These are phyloP conservation scores for Peromyscus attwateri DNA, from an alignment of 2,797 vertebrate genomes.

Conservation along the genomic window DNA sequence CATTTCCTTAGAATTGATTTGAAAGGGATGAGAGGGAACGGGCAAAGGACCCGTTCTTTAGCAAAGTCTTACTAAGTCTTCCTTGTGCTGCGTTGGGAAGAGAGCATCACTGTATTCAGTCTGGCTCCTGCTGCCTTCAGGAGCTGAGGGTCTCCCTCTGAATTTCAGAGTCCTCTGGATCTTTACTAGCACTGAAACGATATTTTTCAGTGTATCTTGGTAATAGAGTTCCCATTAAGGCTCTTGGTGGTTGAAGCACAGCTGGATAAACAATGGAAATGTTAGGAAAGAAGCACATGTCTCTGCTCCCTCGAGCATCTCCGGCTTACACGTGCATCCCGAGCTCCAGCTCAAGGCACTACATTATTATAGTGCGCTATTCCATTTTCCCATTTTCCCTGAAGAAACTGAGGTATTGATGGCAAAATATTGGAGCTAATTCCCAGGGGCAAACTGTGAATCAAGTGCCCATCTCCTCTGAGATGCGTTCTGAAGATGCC, in stretches of 20 bases:
- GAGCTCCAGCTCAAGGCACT: constrained; percentile 44
- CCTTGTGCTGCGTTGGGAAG: background rate
- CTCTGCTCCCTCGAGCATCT: constrained; percentile 14
- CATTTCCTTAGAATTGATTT: constrained; percentile 61
- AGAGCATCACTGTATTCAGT: constrained; percentile 4
- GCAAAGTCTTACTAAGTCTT: constrained; percentile 44
- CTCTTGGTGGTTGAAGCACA: background rate
- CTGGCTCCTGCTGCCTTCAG: background rate
- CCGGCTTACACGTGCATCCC: constrained; percentile 32
- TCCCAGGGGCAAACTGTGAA: background rate
- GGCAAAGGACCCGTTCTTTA: constrained; percentile 3
- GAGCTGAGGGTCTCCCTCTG: constrained; percentile 46
- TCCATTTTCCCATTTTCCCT: background rate
- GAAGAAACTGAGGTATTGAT: constrained; percentile 55
- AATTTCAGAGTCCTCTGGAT: constrained; percentile 39
- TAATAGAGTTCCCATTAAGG: constrained; percentile 33
- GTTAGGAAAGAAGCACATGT: background rate
- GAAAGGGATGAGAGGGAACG: constrained; percentile 12
- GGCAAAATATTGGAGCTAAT: constrained; percentile 24
- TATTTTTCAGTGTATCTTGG: background rate
- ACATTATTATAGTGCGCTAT: background rate
- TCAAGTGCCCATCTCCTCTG: background rate
- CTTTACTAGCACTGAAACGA: background rate
- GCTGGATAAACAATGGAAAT: constrained; percentile 4
- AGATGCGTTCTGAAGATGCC: constrained; percentile 21